Percentiles rank a stretch among this genome's conserved stretches.
Conservation (phyloP, 2,113 vertebrate species). For the Sinocyclocheilus anophthalmus region DNA sequence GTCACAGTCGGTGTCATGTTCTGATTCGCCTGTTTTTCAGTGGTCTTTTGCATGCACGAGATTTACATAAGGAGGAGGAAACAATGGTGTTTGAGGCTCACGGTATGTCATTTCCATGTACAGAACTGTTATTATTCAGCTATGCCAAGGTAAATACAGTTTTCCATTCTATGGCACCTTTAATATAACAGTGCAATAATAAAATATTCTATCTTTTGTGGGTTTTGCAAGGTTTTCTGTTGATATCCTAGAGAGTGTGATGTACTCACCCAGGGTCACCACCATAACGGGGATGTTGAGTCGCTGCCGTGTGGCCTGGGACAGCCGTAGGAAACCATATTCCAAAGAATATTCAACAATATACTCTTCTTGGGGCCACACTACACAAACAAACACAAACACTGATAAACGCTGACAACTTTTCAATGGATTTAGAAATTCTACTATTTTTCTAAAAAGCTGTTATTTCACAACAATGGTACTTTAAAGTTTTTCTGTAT, state of each 20-base stretch:
- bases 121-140: too few species aligned
- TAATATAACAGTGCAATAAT: background rate
- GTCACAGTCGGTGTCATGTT: too few species aligned
- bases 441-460: background rate
- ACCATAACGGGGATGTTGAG: constrained; percentile 98
- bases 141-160: too few species aligned
- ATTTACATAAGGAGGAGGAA: too few species aligned
- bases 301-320: constrained; percentile 90
- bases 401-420: background rate
- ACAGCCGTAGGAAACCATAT: constrained; percentile 94
- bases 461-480: background rate
- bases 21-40: too few species aligned
- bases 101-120: too few species aligned
- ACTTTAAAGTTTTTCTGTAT: background rate
- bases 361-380: constrained; percentile 96
- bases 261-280: constrained; percentile 90
- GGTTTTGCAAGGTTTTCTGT: background rate
- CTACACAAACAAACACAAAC: constrained; percentile 67
- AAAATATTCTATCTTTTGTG: background rate
- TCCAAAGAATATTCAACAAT: constrained; percentile 97
- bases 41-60: too few species aligned
- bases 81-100: too few species aligned
- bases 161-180: too few species aligned
- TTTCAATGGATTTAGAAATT: background rate
- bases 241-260: background rate